These are phyloP conservation scores for Theristicus caerulescens DNA, from an alignment of 2,113 vertebrate genomes.

Conservation along the genomic window DNA sequence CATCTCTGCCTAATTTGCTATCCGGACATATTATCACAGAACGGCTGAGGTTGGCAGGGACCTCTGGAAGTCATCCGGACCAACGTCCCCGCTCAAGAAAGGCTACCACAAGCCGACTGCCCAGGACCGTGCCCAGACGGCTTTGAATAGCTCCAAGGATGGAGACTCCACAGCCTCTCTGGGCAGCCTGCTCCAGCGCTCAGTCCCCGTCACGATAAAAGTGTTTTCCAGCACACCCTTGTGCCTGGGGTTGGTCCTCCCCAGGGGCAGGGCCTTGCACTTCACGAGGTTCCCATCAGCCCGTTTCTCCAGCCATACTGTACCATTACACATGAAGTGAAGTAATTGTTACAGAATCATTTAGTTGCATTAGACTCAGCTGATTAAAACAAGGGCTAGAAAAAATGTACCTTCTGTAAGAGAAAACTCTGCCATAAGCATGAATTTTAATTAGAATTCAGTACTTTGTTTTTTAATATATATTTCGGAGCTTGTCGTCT, in stretches of 20 bases:
- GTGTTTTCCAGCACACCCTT: neutral
- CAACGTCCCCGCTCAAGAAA: neutral
- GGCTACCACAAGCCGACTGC: neutral
- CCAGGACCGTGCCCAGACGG: neutral
- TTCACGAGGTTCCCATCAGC: neutral
- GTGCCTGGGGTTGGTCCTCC: neutral
- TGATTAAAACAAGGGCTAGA: conserved; percentile 8
- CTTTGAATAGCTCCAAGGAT: neutral
- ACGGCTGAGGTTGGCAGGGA: neutral
- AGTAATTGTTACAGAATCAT: neutral
- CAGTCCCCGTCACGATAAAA: neutral
- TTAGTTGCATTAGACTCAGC: neutral
- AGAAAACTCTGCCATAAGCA: conserved; percentile 32
- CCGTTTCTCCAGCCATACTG: neutral
- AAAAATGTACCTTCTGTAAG: neutral
- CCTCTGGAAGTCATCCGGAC: neutral
- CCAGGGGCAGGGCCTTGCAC: neutral
- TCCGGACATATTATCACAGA: neutral
- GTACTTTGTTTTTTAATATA: conserved; percentile 34
- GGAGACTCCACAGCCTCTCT: neutral
- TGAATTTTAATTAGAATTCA: conserved; percentile 36
- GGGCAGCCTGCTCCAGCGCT: neutral
- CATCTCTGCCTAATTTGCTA: neutral
- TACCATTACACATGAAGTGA: neutral
- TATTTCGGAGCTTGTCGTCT: conserved; percentile 17